Percentiles rank a stretch among this genome's conserved stretches.
Conservation (phyloP, 2,797 vertebrate genomes). For the Amniataba percoides region DNA sequence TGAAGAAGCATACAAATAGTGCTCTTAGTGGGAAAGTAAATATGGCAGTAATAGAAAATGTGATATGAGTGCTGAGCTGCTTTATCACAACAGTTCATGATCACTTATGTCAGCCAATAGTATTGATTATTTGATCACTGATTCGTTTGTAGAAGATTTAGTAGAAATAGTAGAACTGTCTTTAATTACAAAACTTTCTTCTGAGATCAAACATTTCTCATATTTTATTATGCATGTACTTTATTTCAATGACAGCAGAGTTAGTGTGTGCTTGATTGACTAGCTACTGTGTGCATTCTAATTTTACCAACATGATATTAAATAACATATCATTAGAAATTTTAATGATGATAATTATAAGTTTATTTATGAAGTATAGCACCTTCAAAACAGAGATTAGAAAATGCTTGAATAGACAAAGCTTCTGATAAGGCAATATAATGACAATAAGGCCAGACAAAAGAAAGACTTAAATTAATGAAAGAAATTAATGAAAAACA, state of each 20-base stretch:
- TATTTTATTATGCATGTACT: not conserved
- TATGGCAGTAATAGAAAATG: not conserved
- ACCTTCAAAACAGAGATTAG: too few species aligned
- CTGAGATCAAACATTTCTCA: not conserved
- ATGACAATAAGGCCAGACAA: too few species aligned
- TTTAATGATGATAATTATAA: too few species aligned
- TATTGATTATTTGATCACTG: not conserved
- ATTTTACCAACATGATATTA: not conserved
- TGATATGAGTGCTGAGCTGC: not conserved
- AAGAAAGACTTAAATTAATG: too few species aligned
- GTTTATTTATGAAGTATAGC: too few species aligned
- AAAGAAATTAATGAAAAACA: too few species aligned
- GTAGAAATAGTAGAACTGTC: too few species aligned
- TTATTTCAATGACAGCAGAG: not conserved
- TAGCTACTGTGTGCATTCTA: not conserved
- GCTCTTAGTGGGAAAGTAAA: not conserved
- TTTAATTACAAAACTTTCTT: not conserved
- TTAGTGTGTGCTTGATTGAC: not conserved
- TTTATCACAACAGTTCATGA: not conserved
- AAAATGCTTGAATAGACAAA: too few species aligned
- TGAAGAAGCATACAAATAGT: slow-evolving; percentile 22
- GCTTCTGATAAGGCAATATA: too few species aligned
- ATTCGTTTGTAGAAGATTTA: too few species aligned
- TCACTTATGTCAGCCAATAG: not conserved
- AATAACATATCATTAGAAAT: not conserved